Conservation (phyloP, 2,113 vertebrate species). For the Microcebus lehilahytsara region DNA sequence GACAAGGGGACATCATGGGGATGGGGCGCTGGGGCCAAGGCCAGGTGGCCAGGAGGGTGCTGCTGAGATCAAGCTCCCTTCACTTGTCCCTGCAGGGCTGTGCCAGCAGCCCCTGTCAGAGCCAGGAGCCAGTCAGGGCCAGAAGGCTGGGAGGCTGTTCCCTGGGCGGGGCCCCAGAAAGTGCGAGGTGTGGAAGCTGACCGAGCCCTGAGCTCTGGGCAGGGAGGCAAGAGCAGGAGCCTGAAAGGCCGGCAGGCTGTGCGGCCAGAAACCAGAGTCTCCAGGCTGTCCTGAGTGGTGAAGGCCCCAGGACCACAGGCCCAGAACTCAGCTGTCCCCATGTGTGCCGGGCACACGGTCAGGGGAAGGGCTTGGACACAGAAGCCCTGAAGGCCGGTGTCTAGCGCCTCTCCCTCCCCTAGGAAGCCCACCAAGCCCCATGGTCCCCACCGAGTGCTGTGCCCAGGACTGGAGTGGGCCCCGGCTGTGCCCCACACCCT, state of each 20-base stretch:
- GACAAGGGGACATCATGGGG: constrained; percentile 77
- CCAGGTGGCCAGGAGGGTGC: background rate
- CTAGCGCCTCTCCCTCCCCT: background rate
- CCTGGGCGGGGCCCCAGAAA: background rate
- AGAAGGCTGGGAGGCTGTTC: background rate
- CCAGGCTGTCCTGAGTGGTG: background rate
- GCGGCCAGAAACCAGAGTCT: background rate
- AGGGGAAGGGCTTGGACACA: constrained; percentile 42
- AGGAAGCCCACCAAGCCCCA: background rate
- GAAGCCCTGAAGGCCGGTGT: background rate
- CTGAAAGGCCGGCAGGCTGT: background rate
- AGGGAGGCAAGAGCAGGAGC: background rate
- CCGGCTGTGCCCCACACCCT: background rate
- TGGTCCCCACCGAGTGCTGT: background rate
- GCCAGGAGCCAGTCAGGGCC: background rate
- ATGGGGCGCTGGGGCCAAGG: constrained; percentile 77
- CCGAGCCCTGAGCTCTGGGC: background rate
- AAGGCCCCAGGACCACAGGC: background rate
- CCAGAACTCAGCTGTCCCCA: background rate
- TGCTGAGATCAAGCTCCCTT: background rate
- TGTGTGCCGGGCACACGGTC: constrained; percentile 48
- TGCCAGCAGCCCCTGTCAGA: too few relatives aligned
- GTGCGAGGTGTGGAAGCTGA: background rate
- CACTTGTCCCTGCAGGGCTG: background rate
- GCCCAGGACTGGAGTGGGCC: background rate